A percentile compares a stretch with the other conserved stretches of the same genome.
Evolutionary conservation across 2,888 invertebrate species (phyloP).

Genomic region (Netelia virgata): DNA sequence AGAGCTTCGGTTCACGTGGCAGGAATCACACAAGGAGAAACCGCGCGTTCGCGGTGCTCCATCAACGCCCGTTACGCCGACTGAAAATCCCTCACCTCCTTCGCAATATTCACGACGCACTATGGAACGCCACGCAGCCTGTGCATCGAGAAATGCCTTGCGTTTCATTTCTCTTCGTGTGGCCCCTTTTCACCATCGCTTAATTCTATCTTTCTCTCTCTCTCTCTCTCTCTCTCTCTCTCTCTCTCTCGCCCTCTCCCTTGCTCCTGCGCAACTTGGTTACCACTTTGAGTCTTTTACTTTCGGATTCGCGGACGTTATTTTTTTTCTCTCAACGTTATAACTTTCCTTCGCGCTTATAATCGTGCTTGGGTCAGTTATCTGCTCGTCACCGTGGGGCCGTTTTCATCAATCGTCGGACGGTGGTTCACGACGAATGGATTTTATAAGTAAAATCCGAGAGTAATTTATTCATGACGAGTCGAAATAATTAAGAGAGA

Average conservation of each 20-base stretch:
- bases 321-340: slow-evolving; percentile 12
- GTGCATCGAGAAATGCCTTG: slow-evolving; percentile 48
- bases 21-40: slow-evolving; percentile 79
- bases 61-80: slow-evolving; percentile 82
- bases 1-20: slow-evolving; percentile 79
- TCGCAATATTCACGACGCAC: slow-evolving; percentile 78
- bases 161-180: slow-evolving; percentile 50
- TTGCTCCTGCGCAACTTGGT: slow-evolving; percentile 40
- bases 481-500: too few relatives aligned
- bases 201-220: not conserved
- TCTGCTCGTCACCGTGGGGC: too few relatives aligned
- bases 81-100: slow-evolving; percentile 79
- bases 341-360: not conserved
- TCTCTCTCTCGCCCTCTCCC: slow-evolving; percentile 3
- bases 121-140: slow-evolving; percentile 51
- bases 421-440: too few relatives aligned
- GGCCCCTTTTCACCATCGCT: slow-evolving; percentile 36
- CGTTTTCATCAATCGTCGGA: too few relatives aligned
- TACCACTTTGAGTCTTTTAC: slow-evolving; percentile 46
- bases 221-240: too few relatives aligned
- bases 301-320: not conserved
- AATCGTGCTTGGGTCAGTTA: too few relatives aligned
- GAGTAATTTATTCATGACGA: too few relatives aligned
- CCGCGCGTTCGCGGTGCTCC: slow-evolving; percentile 75
- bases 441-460: too few relatives aligned